Conservation (phyloP, 1,140 invertebrate species). For the Hylyphantes graminicola region DNA sequence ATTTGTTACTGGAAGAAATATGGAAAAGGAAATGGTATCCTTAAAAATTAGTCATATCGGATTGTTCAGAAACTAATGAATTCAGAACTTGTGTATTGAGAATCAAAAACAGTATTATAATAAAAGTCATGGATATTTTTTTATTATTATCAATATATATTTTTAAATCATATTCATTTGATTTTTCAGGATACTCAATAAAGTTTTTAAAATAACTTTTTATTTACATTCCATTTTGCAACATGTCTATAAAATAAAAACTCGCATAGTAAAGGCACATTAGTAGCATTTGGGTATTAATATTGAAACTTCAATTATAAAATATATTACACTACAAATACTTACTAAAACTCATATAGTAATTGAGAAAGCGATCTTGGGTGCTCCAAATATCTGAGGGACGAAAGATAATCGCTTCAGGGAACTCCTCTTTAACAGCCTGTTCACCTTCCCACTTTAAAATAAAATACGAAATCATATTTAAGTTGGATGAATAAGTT, state of each 20-base stretch:
- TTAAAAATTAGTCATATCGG: too few relatives aligned
- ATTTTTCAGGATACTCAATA: background rate
- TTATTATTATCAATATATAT: too few relatives aligned
- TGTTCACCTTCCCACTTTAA: slow-evolving; percentile 80
- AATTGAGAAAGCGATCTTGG: slow-evolving; percentile 85
- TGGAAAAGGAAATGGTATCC: too few relatives aligned
- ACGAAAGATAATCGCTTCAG: slow-evolving; percentile 92
- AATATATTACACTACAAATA: background rate
- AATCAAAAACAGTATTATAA: too few relatives aligned
- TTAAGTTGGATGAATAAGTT: too few relatives aligned
- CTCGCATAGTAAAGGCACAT: background rate
- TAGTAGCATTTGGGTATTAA: background rate
- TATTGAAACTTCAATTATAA: background rate
- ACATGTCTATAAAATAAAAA: background rate
- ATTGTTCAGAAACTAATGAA: too few relatives aligned
- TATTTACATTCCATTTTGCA: background rate
- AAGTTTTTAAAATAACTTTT: background rate
- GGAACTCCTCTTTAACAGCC: slow-evolving; percentile 93
- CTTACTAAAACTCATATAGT: slow-evolving; percentile 66
- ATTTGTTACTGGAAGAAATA: too few relatives aligned
- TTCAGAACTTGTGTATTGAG: too few relatives aligned
- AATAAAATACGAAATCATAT: too few relatives aligned
- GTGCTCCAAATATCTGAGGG: slow-evolving; percentile 91
- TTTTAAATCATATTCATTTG: background rate
- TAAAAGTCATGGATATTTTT: too few relatives aligned